Percentiles rank a stretch among this genome's conserved stretches.
Evolutionary conservation across 1,140 invertebrate genomes (phyloP).

Genomic region (Pissodes strobi): DNA sequence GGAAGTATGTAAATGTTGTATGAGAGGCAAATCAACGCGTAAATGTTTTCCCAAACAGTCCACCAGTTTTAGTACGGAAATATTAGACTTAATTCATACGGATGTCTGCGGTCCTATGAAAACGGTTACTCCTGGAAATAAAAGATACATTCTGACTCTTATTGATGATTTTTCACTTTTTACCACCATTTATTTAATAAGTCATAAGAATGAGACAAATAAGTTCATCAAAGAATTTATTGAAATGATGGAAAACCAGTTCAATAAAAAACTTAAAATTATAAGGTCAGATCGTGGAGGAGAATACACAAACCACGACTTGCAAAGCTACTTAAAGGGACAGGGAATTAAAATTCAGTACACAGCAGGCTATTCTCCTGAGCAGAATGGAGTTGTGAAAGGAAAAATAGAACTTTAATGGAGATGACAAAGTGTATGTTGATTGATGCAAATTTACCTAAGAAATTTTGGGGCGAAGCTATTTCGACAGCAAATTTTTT

Average conservation of each 20-base stretch:
- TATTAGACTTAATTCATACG: no score
- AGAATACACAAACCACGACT: constrained; percentile 6
- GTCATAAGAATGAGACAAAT: constrained; percentile 3
- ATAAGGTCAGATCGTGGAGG: constrained; percentile 14
- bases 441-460: constrained; percentile 9
- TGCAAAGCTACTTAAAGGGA: no score
- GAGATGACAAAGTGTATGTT: constrained; percentile 25
- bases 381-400: constrained; percentile 29
- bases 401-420: constrained; percentile 18
- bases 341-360: not conserved
- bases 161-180: constrained; percentile 18
- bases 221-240: constrained; percentile 1
- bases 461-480: constrained; percentile 20
- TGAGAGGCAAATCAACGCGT: no score
- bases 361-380: no score
- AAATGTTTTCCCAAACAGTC: no score
- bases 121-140: no score
- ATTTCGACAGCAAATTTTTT: constrained; percentile 21
- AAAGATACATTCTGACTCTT: not conserved
- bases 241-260: not conserved
- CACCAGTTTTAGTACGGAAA: not conserved
- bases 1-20: no score
- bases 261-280: not conserved
- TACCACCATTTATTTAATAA: constrained; percentile 1
- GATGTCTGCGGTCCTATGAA: no score